Evolutionary conservation across 2,888 invertebrate genomes (phyloP), one percentile per base, ranked within the genome.

Genomic region (Proisotoma minuta): DNA sequence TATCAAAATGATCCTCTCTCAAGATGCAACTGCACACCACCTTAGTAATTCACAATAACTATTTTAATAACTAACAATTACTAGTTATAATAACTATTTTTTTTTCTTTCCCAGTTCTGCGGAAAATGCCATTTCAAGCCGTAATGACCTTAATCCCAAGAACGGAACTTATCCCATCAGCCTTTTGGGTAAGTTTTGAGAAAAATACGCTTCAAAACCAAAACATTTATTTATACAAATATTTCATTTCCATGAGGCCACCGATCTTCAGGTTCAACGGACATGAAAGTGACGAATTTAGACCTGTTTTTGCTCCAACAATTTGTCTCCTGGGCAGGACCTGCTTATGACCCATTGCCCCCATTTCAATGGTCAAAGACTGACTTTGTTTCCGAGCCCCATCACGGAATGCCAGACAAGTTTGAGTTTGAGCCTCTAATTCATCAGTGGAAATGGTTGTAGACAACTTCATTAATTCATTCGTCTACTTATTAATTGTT

Each of bases 321-420:
- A 57, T 73, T 73, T 53, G 61, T 72, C 10, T 65, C 71, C 1
- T 63, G 72, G 23, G 62, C 53, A 34, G 65, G 62, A 8, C 60
- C 64, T 8, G 81, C 87, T 0, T 80, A 82, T 77, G 80, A 85
- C 58, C 77, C 78, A n/a, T 78, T 85, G 49, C 86, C 87, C 58
- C 84, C 88, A 0, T 92, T 91, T 78, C 83, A 84, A 74, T 91
- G 91, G 91, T 85, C 86, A 57, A 83, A 82, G 56, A 84, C 84
- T 66, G 85, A 81, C 66, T 87, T 86, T 74, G 81, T 80, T 2
- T 79, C 82, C 62, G 75, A 77, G 53, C 81, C 84, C 0, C 91
- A 89, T 74, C 76, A 82, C 65, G 88, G 88, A 2, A 85, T 89
- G 10, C 89, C 91, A 0, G 87, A 90, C 72, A 77, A 81, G 51